Evolutionary conservation across 2,888 invertebrate genomes (phyloP), one percentile per base, ranked within the genome.

Genomic region (Hypselothyrea guttata): DNA sequence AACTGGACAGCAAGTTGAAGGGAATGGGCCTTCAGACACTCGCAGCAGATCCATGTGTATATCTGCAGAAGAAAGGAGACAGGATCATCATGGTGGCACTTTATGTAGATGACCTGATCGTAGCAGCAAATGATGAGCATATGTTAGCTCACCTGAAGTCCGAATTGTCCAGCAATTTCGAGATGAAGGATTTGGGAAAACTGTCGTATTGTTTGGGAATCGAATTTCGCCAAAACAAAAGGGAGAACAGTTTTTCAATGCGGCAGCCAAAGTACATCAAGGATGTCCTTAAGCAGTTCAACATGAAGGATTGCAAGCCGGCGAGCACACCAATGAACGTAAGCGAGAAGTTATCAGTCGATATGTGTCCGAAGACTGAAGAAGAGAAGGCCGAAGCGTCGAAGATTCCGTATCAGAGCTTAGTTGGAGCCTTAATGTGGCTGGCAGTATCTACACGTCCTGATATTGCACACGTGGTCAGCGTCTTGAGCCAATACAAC

Each of bases 381-480:
- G 22, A 22, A 22, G 48, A 48, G n/a, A 37, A 22, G 16, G 11
- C 18, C 8, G 30, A 38, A 38, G 30, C 30, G 11, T 16, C 30
- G 3, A 35, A 35, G n/a, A 27, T 51, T 11, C 37, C 52, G 5
- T 53, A 40, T 13, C 38, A 53, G 35, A 38, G 37, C 12, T 27
- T 61, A 1, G 12, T 69, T 1, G 60, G 61, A 11, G 45, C 55
- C 1, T 33, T 65, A 8, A 69, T 70, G 71, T 70, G 61, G 30
- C 44, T 65, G 1, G 64, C 71, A n/a, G 49, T 59, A 11, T 67
- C 47, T 7, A 70, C 62, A 5, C 46, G 60, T 13, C 55, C 64
- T 2, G 63, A 73, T 9, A 70, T 73, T 37, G 40, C 67, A 15
- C 58, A 74, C 44, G 47, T 40, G 8, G 65, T 71, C 27, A 33